These are phyloP conservation scores for Acanthopleura granulata DNA, from an alignment of 2,888 invertebrate species.

Conservation along the genomic window DNA sequence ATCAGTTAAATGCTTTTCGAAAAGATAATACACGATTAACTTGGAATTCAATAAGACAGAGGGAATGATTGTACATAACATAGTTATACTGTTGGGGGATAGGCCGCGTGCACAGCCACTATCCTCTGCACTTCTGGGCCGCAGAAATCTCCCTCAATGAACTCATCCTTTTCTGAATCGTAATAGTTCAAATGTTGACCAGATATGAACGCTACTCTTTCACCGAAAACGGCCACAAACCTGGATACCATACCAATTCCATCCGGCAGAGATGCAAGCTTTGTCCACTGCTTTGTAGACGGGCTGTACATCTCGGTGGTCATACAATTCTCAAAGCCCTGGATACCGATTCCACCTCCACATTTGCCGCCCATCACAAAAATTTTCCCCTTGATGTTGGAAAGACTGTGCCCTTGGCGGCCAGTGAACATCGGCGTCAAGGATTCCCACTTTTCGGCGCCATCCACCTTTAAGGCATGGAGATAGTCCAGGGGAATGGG, in stretches of 20 bases:
- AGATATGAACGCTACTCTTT: conserved; percentile 57
- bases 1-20: too few species aligned
- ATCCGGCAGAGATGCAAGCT: conserved; percentile 51
- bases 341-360: conserved; percentile 32
- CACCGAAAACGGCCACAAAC: conserved; percentile 42
- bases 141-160: conserved; percentile 49
- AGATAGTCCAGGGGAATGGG: conserved; percentile 52
- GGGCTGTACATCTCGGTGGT: conserved; percentile 62
- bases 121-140: conserved; percentile 53
- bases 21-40: too few species aligned
- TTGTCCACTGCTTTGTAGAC: conserved; percentile 66
- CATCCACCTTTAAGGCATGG: conserved; percentile 24
- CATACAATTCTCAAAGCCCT: conserved; percentile 49
- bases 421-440: conserved; percentile 53
- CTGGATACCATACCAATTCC: conserved; percentile 55
- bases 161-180: conserved; percentile 53
- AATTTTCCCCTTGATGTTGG: conserved; percentile 46
- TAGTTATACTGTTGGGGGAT: conserved; percentile 33
- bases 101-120: conserved; percentile 48
- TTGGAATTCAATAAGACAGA: neutral
- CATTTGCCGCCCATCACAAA: conserved; percentile 65
- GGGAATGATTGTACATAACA: neutral
- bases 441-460: conserved; percentile 50
- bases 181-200: conserved; percentile 48
- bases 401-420: conserved; percentile 64